These are phyloP conservation scores for Enteromius paludinosus DNA, from an alignment of 2,797 vertebrate species.

Conservation along the genomic window DNA sequence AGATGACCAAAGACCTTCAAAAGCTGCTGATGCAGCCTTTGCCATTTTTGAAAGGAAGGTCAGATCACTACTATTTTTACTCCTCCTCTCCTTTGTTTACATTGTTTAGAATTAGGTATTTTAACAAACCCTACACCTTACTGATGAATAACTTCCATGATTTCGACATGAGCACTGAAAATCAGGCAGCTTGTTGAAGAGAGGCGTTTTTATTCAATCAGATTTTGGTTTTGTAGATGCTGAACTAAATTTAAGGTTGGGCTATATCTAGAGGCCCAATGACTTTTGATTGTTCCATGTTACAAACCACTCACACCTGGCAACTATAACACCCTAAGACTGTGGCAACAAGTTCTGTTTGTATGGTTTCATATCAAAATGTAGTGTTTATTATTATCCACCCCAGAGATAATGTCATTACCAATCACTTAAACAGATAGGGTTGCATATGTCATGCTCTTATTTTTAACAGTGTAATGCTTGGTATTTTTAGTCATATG, in stretches of 20 bases:
- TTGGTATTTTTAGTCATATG: not conserved
- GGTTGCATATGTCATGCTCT: constrained; percentile 1
- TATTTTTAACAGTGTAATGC: not conserved
- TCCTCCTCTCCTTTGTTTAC: not conserved
- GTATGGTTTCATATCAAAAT: not conserved
- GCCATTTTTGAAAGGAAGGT: constrained; percentile 81
- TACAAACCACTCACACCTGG: not conserved
- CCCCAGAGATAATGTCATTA: not conserved
- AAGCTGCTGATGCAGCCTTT: constrained; percentile 83
- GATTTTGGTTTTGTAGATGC: not conserved
- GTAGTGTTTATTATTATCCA: not conserved
- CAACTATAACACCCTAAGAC: not conserved
- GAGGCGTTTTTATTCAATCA: not conserved
- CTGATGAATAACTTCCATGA: not conserved
- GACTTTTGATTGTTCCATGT: not conserved
- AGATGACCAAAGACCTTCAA: constrained; percentile 79
- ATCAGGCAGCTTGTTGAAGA: not conserved
- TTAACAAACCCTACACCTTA: not conserved
- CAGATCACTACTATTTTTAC: not conserved
- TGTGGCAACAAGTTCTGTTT: not conserved
- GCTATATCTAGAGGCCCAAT: not conserved
- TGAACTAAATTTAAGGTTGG: not conserved
- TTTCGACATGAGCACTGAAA: not conserved
- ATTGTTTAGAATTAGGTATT: not conserved
- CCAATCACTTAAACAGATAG: not conserved